A percentile compares a stretch with the other conserved stretches of the same genome.
These are phyloP conservation scores for Globia sparganii DNA, from an alignment of 2,888 invertebrate species.

Conservation along the genomic window DNA sequence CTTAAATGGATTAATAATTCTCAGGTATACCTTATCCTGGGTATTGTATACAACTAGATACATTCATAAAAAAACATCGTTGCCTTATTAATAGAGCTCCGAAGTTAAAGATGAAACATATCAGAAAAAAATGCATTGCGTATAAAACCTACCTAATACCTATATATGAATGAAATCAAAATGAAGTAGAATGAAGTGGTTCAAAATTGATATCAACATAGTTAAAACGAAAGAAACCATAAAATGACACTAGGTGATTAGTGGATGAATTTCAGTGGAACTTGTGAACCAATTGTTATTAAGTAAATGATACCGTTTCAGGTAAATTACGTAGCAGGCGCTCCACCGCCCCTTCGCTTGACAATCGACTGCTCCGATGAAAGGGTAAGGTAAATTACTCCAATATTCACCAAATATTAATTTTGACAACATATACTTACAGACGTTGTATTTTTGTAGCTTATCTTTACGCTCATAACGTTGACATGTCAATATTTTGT, in stretches of 20 bases:
- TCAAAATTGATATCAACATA: not conserved
- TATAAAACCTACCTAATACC: not conserved
- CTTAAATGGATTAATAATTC: not conserved
- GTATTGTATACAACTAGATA: not conserved
- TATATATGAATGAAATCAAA: not conserved
- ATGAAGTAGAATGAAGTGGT: not conserved
- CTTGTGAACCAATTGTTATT: not conserved
- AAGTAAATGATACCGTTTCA: slow-evolving; percentile 63
- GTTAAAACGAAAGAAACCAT: not conserved
- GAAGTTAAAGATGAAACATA: not conserved
- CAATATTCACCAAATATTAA: not conserved
- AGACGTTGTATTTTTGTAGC: not conserved
- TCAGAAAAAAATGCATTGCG: not conserved
- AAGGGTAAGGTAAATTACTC: slow-evolving; percentile 73
- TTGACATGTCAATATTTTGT: not conserved
- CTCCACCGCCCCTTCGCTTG: slow-evolving; percentile 79
- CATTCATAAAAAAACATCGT: not conserved
- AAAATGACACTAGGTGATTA: slow-evolving; percentile 7
- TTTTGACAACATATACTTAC: not conserved
- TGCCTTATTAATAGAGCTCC: not conserved
- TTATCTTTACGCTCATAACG: not conserved
- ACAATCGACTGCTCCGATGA: slow-evolving; percentile 84
- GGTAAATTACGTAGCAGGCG: slow-evolving; percentile 68
- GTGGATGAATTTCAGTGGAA: slow-evolving; percentile 20
- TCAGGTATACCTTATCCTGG: not conserved